Base-by-base conservation (phyloP, 2,888 invertebrate genomes). In the Autographa gamma region DNA sequence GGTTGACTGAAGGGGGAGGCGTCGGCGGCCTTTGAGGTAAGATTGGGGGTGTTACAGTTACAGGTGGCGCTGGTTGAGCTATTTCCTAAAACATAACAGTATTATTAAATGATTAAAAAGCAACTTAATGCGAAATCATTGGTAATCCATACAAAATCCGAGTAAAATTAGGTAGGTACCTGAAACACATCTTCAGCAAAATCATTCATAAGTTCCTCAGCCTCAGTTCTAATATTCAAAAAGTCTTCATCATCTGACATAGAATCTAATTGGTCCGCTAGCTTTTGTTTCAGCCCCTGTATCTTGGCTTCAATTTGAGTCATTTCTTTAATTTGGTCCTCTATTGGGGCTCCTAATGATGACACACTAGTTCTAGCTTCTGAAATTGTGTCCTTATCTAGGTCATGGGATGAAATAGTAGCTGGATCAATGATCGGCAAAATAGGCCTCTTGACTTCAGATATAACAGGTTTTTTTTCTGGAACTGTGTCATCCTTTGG, bases 241-340 rank as follows among this genome's bases (percentile, higher is more conserved):
- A 96, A 96, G 88, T 97, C 97, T 78, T 97, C 97, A 88, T 96
- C 97, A 76, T 97, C 96, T 7, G 96, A 96, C 90, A 96, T 96
- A 73, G 96, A 96, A 77, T 96, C 96, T 58, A 96, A 88, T 70
- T 95, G 95, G 65, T 94, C 93, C 0, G 87, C 90, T 65, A 95
- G 88, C 86, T 95, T 95, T 77, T 93, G 93, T 80, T 93, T 95
- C 66, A 95, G 84, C 0, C 93, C 95, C 73, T 93, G 92, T 65
- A 97, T 97, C 90, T 97, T 97, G 76, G 96, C 96, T 91, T 97
- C 97, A 79, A 97, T 96, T 81, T 92, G 91, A 76, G 89, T 91
- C 69, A 94, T 94, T 82, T 95, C 95, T 63, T 92, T 93, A 8
- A 94, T 86, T 60, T 93, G 92, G 0, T 93, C 92, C 25, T 92